Evolutionary conservation across 2,888 invertebrate genomes (phyloP).

Genomic region (Campoplex nolae): DNA sequence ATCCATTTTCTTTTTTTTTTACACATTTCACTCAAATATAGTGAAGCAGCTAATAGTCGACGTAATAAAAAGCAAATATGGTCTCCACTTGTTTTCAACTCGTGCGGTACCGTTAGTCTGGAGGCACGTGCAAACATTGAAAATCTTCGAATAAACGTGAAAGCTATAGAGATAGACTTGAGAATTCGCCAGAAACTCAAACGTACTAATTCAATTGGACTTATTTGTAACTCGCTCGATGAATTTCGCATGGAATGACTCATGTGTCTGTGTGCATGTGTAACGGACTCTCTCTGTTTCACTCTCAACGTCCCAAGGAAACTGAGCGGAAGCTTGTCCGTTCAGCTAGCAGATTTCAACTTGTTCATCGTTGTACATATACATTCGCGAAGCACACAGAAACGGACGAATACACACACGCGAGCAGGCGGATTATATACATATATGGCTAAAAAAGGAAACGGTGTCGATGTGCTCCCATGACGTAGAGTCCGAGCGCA

Average conservation of each 20-base stretch:
- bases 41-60: not conserved
- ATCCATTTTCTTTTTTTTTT: too few species aligned
- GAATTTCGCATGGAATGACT: not conserved
- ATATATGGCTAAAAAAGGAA: conserved; percentile 13
- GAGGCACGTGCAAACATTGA: not conserved
- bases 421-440: not conserved
- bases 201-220: conserved; percentile 6
- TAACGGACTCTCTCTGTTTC: conserved; percentile 2
- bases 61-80: not conserved
- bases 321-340: conserved; percentile 59
- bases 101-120: not conserved
- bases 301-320: conserved; percentile 18
- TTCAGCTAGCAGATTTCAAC: conserved; percentile 59
- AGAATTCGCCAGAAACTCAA: not conserved
- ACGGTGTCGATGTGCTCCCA: conserved; percentile 21
- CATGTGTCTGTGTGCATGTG: conserved; percentile 8
- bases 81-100: not conserved
- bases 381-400: not conserved
- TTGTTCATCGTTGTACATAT: conserved; percentile 38
- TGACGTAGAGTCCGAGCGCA: conserved; percentile 34
- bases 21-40: too few species aligned
- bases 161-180: not conserved
- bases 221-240: not conserved
- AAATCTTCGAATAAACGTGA: not conserved
- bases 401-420: too few species aligned